phyloP scores from a whole-genome alignment of 2,797 vertebrate species.

The Spondyliosoma cantharus region DNA sequence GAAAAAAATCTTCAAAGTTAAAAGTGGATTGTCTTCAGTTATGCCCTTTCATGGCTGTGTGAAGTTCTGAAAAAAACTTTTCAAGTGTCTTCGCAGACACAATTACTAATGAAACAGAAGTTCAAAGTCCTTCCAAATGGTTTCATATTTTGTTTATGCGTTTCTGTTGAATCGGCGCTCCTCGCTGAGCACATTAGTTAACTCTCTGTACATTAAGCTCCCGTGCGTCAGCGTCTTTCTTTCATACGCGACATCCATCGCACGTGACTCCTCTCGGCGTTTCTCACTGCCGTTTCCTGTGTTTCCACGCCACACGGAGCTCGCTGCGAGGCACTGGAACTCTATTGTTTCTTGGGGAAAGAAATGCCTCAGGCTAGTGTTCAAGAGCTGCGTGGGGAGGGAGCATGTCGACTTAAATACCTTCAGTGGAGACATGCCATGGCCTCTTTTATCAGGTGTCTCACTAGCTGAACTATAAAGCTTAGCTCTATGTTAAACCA shows the following conservation, averaged over 20 bases:
- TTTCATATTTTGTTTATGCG: neutral
- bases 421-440: slow-evolving; percentile 78
- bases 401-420: slow-evolving; percentile 82
- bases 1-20: neutral
- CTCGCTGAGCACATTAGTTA: neutral
- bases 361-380: slow-evolving; percentile 79
- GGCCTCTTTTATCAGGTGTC: slow-evolving; percentile 83
- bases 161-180: neutral
- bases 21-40: neutral
- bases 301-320: slow-evolving; percentile 65
- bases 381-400: slow-evolving; percentile 80
- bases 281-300: slow-evolving; percentile 55
- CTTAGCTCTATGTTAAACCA: slow-evolving; percentile 77
- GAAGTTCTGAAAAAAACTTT: neutral
- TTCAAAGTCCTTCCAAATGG: neutral
- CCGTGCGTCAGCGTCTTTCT: slow-evolving; percentile 18
- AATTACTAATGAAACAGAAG: neutral
- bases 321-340: slow-evolving; percentile 62
- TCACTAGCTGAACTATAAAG: slow-evolving; percentile 77
- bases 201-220: slow-evolving; percentile 16
- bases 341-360: slow-evolving; percentile 77
- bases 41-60: neutral
- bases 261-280: slow-evolving; percentile 48
- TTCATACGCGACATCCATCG: slow-evolving; percentile 54
- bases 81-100: neutral